Conservation (phyloP, 2,113 vertebrate genomes). For the Neoarius graeffei region DNA sequence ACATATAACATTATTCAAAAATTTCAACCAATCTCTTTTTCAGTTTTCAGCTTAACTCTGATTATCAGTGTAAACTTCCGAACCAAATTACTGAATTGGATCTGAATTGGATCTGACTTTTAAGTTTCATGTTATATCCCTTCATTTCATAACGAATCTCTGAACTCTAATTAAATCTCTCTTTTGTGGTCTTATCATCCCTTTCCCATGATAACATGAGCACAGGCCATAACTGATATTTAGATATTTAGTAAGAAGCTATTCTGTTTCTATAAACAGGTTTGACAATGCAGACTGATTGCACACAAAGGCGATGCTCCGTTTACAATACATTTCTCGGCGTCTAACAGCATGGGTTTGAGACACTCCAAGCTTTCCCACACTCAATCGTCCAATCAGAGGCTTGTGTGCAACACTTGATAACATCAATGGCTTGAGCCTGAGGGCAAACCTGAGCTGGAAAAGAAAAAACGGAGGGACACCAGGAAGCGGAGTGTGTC, state of each 20-base stretch:
- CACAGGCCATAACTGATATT: slow-evolving; percentile 18
- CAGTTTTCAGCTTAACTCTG: not conserved
- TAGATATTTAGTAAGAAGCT: slow-evolving; percentile 31
- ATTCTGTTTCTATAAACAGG: slow-evolving; percentile 27
- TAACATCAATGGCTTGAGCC: slow-evolving; percentile 55
- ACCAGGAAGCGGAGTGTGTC: slow-evolving; percentile 47
- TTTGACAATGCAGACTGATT: slow-evolving; percentile 38
- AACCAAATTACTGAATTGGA: not conserved
- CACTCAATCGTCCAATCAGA: slow-evolving; percentile 51
- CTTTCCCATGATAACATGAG: slow-evolving; percentile 5
- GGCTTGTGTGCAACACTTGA: slow-evolving; percentile 46
- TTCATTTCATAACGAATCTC: not conserved
- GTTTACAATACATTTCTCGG: slow-evolving; percentile 45
- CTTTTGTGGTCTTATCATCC: not conserved
- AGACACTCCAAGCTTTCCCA: slow-evolving; percentile 56
- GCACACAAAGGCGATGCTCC: slow-evolving; percentile 37
- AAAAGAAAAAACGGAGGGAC: slow-evolving; percentile 29
- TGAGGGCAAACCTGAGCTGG: slow-evolving; percentile 38
- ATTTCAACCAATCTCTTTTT: not conserved
- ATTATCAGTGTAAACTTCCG: not conserved
- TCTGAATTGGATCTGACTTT: not conserved
- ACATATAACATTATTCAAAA: not conserved
- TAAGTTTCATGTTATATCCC: not conserved
- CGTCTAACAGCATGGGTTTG: slow-evolving; percentile 52
- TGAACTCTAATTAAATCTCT: slow-evolving; percentile 6